phyloP scores from a whole-genome alignment of 1,140 invertebrate species.

The Lucilia cuprina region DNA sequence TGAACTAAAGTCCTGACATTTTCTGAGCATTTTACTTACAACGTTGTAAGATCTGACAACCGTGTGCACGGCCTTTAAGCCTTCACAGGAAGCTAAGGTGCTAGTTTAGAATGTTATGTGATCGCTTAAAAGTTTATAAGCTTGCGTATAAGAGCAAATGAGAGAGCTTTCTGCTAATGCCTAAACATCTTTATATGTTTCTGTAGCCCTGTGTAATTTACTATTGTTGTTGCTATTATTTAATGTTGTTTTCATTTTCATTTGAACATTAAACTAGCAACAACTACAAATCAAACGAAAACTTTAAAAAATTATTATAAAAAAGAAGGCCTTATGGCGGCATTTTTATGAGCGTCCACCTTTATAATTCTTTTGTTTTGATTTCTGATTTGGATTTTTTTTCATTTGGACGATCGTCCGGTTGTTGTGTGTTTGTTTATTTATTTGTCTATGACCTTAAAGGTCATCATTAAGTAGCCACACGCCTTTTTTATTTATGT shows the following conservation, averaged over 20 bases:
- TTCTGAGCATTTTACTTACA: too few species aligned
- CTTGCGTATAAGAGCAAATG: too few species aligned
- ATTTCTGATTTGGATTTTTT: too few species aligned
- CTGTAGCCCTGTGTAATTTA: background rate
- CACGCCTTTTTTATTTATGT: conserved; percentile 19
- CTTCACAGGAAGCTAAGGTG: too few species aligned
- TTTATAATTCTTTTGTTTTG: conserved; percentile 11
- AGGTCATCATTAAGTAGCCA: conserved; percentile 34
- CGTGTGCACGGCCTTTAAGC: too few species aligned
- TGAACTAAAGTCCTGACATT: too few species aligned
- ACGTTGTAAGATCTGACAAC: too few species aligned
- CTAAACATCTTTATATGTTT: background rate
- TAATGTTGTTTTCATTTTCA: conserved; percentile 29
- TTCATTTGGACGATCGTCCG: too few species aligned
- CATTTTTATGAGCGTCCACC: conserved; percentile 9
- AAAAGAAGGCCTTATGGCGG: conserved; percentile 22
- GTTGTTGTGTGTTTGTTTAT: background rate
- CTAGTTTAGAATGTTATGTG: too few species aligned
- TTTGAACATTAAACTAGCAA: conserved; percentile 3
- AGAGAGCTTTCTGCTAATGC: too few species aligned
- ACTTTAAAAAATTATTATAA: too few species aligned
- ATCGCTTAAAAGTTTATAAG: too few species aligned
- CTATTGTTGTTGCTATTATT: background rate
- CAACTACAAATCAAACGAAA: background rate
- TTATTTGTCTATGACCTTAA: conserved; percentile 31